Base-by-base conservation (phyloP, 2,113 vertebrate genomes). In the Mormoops blainvillei region DNA sequence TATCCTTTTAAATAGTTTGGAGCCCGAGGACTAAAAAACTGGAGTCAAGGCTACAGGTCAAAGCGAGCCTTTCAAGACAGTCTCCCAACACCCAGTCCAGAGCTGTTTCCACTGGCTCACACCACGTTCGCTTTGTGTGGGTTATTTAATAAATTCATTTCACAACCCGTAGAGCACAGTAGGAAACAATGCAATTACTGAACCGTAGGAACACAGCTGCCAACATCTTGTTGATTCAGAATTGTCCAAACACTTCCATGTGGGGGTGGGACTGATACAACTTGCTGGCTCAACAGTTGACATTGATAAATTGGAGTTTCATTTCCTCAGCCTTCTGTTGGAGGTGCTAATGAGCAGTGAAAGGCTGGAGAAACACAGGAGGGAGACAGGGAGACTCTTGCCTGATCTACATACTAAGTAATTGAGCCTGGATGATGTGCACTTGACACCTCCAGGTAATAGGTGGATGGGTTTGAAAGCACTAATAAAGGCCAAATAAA, bases 111-210 rank as follows among this genome's bases (percentile, higher is more conserved):
- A 28, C 84, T 54, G 43, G 80, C 81, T 81, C 85, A 81, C 45
- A 50, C 67, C 73, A 50, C 36, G 28, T 86, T 74, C 52, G 70
- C 87, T 96, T 94, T 95, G 91, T 96, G 91, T 86, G 48, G 81
- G 74, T 96, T 96, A 92, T 96, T 97, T 97, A 97, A 97, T 97
- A 96, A 97, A 96, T 97, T 97, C 92, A 97, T 97, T 97, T 97
- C 91, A 97, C 96, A 97, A 91, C 82, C 94, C 54, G 15, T 94
- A 80, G 96, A 97, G 91, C 97, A 77, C 97, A 96, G 96, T 87
- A 93, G 97, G 96, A 95, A 96, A 96, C 96, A 97, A 83, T 92
- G 92, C 96, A 95, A 94, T 96, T 97, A 98, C 94, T 95, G 96
- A 96, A 89, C 94, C 94, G 56, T 94, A 92, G 85, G 91, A 88